phyloP scores from a whole-genome alignment of 2,113 vertebrate species.

The Ailuropoda melanoleuca region DNA sequence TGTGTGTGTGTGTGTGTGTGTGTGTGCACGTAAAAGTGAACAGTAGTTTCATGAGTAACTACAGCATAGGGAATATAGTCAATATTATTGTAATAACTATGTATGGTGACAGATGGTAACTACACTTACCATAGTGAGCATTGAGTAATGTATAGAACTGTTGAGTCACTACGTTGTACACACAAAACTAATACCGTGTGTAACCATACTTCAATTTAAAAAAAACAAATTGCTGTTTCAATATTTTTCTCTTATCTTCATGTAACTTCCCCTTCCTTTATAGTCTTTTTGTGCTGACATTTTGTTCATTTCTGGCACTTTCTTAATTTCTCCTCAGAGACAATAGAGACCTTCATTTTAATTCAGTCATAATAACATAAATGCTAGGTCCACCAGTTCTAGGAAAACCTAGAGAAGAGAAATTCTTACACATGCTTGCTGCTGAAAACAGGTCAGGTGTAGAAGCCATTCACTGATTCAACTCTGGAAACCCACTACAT shows the following conservation, averaged over 20 bases:
- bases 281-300: slow-evolving; percentile 71
- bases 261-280: slow-evolving; percentile 79
- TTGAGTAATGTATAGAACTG: neutral
- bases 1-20: neutral
- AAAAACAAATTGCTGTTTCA: slow-evolving; percentile 79
- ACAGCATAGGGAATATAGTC: neutral
- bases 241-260: slow-evolving; percentile 79
- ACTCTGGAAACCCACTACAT: neutral
- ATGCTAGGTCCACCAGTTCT: neutral
- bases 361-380: slow-evolving; percentile 55
- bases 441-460: neutral
- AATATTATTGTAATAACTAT: neutral
- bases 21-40: neutral
- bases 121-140: neutral
- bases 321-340: slow-evolving; percentile 80
- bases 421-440: neutral
- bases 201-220: neutral
- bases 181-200: neutral
- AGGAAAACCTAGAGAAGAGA: neutral
- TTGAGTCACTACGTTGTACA: neutral
- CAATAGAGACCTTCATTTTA: slow-evolving; percentile 78
- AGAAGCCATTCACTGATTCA: slow-evolving; percentile 48
- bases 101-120: neutral
- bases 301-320: slow-evolving; percentile 78
- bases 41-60: slow-evolving; percentile 62